Evolutionary conservation across 2,888 invertebrate species (phyloP).

Genomic region (Drosophila incognita): DNA sequence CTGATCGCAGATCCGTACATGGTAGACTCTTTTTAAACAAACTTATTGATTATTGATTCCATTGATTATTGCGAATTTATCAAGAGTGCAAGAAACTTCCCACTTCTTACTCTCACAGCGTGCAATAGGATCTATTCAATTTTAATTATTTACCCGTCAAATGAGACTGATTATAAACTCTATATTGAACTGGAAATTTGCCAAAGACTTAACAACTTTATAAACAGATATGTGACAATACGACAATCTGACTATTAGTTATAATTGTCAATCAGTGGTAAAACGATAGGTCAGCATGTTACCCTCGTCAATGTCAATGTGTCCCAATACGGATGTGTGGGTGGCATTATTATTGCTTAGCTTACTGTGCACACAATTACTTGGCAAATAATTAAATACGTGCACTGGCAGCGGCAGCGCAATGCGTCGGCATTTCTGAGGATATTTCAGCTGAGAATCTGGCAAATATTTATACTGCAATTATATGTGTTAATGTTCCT

Average conservation of each 20-base stretch:
- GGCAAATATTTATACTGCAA: constrained; percentile 57
- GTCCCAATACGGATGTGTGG: not conserved
- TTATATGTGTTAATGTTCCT: constrained; percentile 38
- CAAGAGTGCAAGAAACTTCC: not conserved
- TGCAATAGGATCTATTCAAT: not conserved
- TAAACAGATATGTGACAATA: not conserved
- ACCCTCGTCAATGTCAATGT: not conserved
- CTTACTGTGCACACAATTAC: constrained; percentile 43
- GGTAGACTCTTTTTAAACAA: not conserved
- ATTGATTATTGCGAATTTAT: not conserved
- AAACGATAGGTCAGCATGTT: constrained; percentile 36
- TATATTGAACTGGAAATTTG: not conserved
- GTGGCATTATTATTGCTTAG: constrained; percentile 23
- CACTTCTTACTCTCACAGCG: not conserved
- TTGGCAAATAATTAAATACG: constrained; percentile 60
- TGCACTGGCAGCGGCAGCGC: constrained; percentile 21
- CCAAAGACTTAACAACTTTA: not conserved
- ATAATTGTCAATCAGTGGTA: not conserved
- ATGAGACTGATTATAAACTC: not conserved
- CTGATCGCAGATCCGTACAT: not conserved
- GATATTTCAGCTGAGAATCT: constrained; percentile 28
- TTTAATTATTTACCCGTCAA: not conserved
- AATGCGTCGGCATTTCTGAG: constrained; percentile 25
- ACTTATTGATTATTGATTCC: too few species aligned
- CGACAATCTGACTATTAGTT: not conserved